These are phyloP conservation scores for Cotesia glomerata DNA, from an alignment of 1,140 invertebrate genomes.

Conservation along the genomic window DNA sequence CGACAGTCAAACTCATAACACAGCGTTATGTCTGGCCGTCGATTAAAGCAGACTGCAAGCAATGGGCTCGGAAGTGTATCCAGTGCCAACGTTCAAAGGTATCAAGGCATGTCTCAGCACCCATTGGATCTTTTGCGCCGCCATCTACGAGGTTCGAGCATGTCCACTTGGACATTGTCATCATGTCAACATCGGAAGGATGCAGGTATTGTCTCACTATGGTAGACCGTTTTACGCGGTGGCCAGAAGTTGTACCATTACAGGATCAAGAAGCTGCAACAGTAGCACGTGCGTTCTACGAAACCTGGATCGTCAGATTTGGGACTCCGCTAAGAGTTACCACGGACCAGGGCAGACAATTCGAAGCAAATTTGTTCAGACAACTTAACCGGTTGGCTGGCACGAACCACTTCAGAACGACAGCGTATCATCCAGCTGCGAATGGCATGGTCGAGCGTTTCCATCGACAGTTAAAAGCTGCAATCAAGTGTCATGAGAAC, in stretches of 20 bases:
- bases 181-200: not conserved
- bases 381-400: no score
- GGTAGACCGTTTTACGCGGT: slow-evolving; percentile 5
- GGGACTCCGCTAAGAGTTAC: not conserved
- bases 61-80: slow-evolving; percentile 39
- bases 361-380: not conserved
- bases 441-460: no score
- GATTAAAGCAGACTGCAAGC: slow-evolving; percentile 38
- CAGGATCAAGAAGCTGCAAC: no score
- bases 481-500: no score
- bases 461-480: no score
- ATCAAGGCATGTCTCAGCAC: slow-evolving; percentile 31
- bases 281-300: not conserved
- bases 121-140: slow-evolving; percentile 33
- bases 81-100: slow-evolving; percentile 44
- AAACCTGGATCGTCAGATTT: not conserved
- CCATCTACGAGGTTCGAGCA: slow-evolving; percentile 39
- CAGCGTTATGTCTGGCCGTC: slow-evolving; percentile 58
- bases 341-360: not conserved
- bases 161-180: slow-evolving; percentile 9
- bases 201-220: slow-evolving; percentile 16
- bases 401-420: no score
- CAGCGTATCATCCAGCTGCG: no score
- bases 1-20: slow-evolving; percentile 45
- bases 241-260: slow-evolving; percentile 4